Conservation (phyloP, 2,113 vertebrate species). For the Epinephelus moara region DNA sequence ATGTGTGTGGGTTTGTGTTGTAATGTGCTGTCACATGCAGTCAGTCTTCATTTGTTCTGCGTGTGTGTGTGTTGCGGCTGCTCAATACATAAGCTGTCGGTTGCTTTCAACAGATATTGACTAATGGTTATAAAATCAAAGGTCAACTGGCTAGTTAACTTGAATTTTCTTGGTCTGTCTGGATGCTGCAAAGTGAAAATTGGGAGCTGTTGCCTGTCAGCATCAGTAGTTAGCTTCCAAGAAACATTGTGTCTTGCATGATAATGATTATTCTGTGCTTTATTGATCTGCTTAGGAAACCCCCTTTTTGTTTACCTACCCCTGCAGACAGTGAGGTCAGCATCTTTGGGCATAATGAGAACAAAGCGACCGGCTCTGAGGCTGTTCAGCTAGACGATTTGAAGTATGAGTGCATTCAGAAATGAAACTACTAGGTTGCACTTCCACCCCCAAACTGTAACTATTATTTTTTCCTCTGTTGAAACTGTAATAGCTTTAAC, state of each 20-base stretch:
- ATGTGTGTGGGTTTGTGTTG: conserved; percentile 32
- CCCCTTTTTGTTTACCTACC: background rate
- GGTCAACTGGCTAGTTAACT: conserved; percentile 50
- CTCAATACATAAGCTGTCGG: conserved; percentile 20
- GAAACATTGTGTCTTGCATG: background rate
- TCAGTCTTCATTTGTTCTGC: conserved; percentile 10
- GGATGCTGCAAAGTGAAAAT: conserved; percentile 27
- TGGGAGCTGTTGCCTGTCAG: background rate
- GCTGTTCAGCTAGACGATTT: background rate
- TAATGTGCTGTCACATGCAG: conserved; percentile 45
- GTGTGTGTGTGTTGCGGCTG: conserved; percentile 4
- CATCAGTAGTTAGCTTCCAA: conserved; percentile 14
- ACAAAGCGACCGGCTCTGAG: background rate
- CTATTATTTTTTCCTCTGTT: background rate
- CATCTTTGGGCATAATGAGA: background rate
- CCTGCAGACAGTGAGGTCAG: background rate
- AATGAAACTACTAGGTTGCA: background rate
- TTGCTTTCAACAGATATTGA: conserved; percentile 54
- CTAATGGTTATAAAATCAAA: conserved; percentile 50
- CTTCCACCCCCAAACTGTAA: background rate
- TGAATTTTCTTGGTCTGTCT: conserved; percentile 33
- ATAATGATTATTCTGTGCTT: conserved; percentile 2
- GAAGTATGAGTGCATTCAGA: background rate
- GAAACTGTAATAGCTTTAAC: background rate
- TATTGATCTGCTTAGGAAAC: conserved; percentile 37